A percentile compares a stretch with the other conserved stretches of the same genome.
Conservation (phyloP, 2,113 vertebrate species). For the Mobula hypostoma region DNA sequence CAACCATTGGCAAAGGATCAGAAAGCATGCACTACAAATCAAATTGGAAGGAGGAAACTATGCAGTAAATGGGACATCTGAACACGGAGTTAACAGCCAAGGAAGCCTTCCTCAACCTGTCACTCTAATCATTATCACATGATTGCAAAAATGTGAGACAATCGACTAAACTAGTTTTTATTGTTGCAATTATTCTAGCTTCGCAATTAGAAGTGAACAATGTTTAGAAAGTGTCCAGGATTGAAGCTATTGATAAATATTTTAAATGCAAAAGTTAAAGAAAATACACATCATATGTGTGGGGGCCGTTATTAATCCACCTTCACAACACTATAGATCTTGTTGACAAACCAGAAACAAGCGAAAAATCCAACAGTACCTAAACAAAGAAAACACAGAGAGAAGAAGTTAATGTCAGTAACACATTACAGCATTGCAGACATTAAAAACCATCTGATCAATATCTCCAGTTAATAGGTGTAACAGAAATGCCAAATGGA, state of each 20-base stretch:
- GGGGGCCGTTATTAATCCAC: slow-evolving; percentile 36
- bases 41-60: not conserved
- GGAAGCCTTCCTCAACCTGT: not conserved
- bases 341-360: slow-evolving; percentile 40
- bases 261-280: slow-evolving; percentile 27
- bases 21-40: slow-evolving; percentile 29
- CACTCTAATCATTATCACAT: slow-evolving; percentile 1
- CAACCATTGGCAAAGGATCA: not conserved
- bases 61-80: not conserved
- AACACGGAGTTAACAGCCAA: not conserved
- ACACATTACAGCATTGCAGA: too few species aligned
- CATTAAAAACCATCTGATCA: too few species aligned
- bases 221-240: slow-evolving; percentile 15
- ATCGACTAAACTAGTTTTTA: slow-evolving; percentile 23
- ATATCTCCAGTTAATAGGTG: too few species aligned
- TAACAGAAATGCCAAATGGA: too few species aligned
- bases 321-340: slow-evolving; percentile 39
- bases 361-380: slow-evolving; percentile 39
- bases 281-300: slow-evolving; percentile 10
- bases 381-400: not conserved
- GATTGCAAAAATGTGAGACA: not conserved
- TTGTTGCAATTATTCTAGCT: slow-evolving; percentile 17
- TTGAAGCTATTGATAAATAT: slow-evolving; percentile 34
- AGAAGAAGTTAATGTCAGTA: too few species aligned
- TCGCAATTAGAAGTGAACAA: slow-evolving; percentile 23